These are phyloP conservation scores for Drosophila sordidula DNA, from an alignment of 2,888 invertebrate species.

Conservation along the genomic window DNA sequence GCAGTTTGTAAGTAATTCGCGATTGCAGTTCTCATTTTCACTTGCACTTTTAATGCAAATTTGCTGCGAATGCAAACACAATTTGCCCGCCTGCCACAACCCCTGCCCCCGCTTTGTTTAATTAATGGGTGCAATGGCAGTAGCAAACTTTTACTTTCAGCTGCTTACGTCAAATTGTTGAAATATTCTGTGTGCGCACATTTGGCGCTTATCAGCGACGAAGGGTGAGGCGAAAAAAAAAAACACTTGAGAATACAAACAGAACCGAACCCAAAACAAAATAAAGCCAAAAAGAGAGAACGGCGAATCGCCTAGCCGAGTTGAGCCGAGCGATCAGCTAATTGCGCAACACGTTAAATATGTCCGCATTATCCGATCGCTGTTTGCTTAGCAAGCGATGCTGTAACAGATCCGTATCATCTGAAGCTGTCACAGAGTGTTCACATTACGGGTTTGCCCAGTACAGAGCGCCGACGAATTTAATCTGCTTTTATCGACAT, in stretches of 20 bases:
- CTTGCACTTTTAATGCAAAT: conserved; percentile 79
- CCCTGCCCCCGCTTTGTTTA: conserved; percentile 38
- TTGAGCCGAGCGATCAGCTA: conserved; percentile 48
- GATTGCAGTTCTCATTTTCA: conserved; percentile 75
- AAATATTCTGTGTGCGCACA: conserved; percentile 32
- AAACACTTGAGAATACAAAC: conserved; percentile 54
- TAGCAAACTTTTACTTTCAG: conserved; percentile 73
- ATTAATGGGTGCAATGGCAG: conserved; percentile 71
- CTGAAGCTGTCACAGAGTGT: not conserved
- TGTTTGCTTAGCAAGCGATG: conserved; percentile 47
- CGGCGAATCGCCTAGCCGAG: conserved; percentile 5
- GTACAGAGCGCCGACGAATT: too few relatives aligned
- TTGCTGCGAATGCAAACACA: conserved; percentile 58
- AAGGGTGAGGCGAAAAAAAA: conserved; percentile 18
- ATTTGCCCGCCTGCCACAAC: conserved; percentile 1
- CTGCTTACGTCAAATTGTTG: conserved; percentile 78
- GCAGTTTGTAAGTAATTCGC: conserved; percentile 63
- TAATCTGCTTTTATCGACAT: not conserved
- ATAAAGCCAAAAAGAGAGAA: not conserved
- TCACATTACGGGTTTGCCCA: not conserved
- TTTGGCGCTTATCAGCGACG: conserved; percentile 48
- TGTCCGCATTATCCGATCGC: conserved; percentile 42
- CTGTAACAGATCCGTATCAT: conserved; percentile 38
- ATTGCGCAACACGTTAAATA: conserved; percentile 78
- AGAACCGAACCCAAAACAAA: conserved; percentile 18